Conservation (phyloP, 2,797 vertebrate species). For the Sebastolobus alascanus region DNA sequence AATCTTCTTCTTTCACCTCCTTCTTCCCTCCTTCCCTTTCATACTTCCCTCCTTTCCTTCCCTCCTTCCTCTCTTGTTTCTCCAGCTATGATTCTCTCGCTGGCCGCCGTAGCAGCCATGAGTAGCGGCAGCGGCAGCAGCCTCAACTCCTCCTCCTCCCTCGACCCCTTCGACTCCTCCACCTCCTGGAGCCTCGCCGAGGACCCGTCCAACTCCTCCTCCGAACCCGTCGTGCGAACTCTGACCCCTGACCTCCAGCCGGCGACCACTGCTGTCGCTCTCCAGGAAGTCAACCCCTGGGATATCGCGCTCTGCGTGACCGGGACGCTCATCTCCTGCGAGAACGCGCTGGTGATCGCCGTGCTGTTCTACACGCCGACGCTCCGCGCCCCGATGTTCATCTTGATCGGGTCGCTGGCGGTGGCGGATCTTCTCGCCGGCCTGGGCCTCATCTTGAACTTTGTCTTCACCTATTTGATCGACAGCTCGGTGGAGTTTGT, state of each 20-base stretch:
- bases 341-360: constrained; percentile 93
- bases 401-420: constrained; percentile 92
- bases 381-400: constrained; percentile 90
- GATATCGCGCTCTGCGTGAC: constrained; percentile 92
- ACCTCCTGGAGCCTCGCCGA: constrained; percentile 75
- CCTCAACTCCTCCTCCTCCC: constrained; percentile 74
- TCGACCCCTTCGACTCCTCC: constrained; percentile 72
- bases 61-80: constrained; percentile 3
- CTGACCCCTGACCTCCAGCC: constrained; percentile 70
- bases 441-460: constrained; percentile 91
- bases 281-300: constrained; percentile 88
- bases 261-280: constrained; percentile 8
- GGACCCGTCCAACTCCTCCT: constrained; percentile 73
- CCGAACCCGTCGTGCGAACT: constrained; percentile 58
- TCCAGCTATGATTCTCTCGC: constrained; percentile 88
- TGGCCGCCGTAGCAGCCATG: constrained; percentile 85
- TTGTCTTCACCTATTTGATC: constrained; percentile 87
- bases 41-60: not conserved
- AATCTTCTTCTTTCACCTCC: not conserved
- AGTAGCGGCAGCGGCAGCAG: constrained; percentile 80
- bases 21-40: not conserved
- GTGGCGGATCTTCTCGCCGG: constrained; percentile 91
- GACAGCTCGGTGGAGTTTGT: constrained; percentile 84
- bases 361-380: constrained; percentile 91
- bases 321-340: constrained; percentile 91